These are phyloP conservation scores for Erpornis zantholeuca DNA, from an alignment of 2,113 vertebrate species.

Conservation along the genomic window DNA sequence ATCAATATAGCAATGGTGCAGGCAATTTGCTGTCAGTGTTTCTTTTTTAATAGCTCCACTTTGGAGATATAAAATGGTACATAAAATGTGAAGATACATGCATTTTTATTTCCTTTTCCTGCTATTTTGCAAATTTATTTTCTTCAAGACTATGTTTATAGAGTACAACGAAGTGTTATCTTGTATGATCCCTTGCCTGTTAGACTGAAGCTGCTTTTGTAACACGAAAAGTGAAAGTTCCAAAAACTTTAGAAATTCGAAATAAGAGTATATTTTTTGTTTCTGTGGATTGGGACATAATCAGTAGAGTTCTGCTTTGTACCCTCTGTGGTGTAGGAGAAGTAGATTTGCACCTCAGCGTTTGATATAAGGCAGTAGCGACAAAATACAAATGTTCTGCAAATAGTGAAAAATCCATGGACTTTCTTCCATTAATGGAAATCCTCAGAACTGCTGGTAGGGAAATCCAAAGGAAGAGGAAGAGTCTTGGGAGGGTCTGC, in stretches of 20 bases:
- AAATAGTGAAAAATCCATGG: not conserved
- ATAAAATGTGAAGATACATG: not conserved
- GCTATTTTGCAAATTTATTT: not conserved
- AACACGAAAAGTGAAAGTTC: not conserved
- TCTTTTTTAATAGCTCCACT: not conserved
- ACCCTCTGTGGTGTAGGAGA: not conserved
- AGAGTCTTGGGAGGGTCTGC: not conserved
- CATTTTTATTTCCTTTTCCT: not conserved
- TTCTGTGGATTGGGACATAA: not conserved
- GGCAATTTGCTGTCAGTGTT: not conserved
- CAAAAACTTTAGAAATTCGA: not conserved
- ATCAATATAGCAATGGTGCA: not conserved
- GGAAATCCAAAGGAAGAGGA: not conserved
- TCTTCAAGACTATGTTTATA: not conserved
- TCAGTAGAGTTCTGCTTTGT: not conserved
- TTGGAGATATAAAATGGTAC: not conserved
- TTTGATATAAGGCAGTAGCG: accelerated
- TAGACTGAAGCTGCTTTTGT: not conserved
- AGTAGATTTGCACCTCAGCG: not conserved
- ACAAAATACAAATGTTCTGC: not conserved
- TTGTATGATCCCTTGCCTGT: not conserved
- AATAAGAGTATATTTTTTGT: not conserved
- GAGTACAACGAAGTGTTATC: not conserved
- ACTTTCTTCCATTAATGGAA: not conserved
- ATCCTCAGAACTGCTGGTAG: not conserved